Evolutionary conservation across 2,888 invertebrate genomes (phyloP).

Genomic region (Xanthia icteritia): DNA sequence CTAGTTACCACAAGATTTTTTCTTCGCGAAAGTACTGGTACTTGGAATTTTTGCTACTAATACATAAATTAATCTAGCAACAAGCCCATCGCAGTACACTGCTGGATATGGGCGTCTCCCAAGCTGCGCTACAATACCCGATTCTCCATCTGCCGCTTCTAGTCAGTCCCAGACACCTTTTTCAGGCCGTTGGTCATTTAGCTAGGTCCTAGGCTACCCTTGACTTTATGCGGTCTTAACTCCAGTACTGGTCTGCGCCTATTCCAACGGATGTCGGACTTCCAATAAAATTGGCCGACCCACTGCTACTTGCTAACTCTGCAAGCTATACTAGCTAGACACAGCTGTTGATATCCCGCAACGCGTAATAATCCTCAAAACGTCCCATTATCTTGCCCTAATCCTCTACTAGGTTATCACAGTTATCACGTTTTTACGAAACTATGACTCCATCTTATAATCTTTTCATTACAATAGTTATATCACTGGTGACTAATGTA

Average conservation of each 20-base stretch:
- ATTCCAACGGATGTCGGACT: background rate
- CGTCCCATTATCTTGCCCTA: slow-evolving; percentile 32
- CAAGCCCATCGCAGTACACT: background rate
- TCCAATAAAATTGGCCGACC: no score
- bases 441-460: slow-evolving; percentile 58
- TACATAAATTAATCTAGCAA: background rate
- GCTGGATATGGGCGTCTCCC: background rate
- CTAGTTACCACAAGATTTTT: background rate
- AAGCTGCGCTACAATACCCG: background rate
- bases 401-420: slow-evolving; percentile 7
- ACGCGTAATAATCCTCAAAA: slow-evolving; percentile 19
- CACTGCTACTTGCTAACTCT: background rate
- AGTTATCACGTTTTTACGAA: slow-evolving; percentile 41
- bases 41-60: background rate
- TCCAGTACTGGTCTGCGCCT: background rate
- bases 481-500: slow-evolving; percentile 71
- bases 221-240: background rate
- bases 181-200: background rate
- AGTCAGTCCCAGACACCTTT: background rate
- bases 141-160: no score
- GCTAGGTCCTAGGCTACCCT: background rate
- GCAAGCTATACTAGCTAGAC: background rate
- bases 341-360: background rate
- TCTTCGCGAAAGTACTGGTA: background rate
- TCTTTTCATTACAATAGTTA: slow-evolving; percentile 66